These are phyloP conservation scores for Pseudotriccus pelzelni DNA, from an alignment of 2,797 vertebrate species.

Conservation along the genomic window DNA sequence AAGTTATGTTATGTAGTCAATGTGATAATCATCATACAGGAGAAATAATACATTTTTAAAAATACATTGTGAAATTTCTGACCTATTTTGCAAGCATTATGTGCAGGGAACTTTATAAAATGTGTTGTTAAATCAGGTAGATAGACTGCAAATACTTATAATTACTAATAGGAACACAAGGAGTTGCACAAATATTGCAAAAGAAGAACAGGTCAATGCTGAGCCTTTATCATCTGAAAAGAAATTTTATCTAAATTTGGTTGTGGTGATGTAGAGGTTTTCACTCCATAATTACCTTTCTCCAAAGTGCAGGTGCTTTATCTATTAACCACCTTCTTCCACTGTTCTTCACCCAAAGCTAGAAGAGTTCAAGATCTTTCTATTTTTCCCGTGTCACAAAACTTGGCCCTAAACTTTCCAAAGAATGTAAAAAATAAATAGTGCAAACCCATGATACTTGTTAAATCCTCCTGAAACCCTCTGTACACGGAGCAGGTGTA, in stretches of 20 bases:
- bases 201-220: background rate
- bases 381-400: background rate
- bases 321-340: background rate
- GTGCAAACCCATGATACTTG: background rate
- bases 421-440: background rate
- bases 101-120: background rate
- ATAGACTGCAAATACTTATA: background rate
- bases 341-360: background rate
- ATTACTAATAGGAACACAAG: background rate
- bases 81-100: background rate
- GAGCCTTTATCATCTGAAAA: background rate
- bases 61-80: background rate
- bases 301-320: background rate
- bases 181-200: background rate
- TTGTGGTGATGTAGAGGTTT: background rate
- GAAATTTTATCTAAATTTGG: background rate
- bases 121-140: background rate
- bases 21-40: background rate
- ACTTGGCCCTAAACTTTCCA: background rate
- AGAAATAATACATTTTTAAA: background rate
- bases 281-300: background rate
- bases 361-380: background rate
- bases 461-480: background rate
- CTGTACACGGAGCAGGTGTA: background rate
- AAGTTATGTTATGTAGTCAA: constrained; percentile 8